Conservation (phyloP, 2,797 vertebrate species). For the Passerculus sandwichensis region DNA sequence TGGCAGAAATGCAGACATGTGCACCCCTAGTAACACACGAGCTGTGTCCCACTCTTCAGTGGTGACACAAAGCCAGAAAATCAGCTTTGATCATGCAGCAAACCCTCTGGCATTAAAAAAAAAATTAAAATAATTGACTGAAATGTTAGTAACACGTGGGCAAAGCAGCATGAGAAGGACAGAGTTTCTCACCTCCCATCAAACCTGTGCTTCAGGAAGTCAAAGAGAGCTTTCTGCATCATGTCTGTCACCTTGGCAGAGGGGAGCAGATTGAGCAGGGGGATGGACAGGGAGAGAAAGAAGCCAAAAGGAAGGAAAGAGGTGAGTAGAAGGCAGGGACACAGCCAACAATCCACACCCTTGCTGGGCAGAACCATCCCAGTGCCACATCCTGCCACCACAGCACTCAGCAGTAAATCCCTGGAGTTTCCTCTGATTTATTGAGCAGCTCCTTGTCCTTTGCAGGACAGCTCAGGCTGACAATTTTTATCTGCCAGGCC, state of each 20-base stretch:
- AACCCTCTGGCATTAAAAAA: no score
- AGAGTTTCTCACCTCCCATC: slow-evolving; percentile 93
- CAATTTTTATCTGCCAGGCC: background rate
- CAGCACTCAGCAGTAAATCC: background rate
- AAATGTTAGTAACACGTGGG: background rate
- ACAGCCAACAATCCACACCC: background rate
- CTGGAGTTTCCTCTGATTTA: background rate
- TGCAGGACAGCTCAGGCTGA: background rate
- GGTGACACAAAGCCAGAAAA: background rate
- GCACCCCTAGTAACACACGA: background rate
- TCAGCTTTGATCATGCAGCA: background rate
- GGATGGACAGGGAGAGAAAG: slow-evolving; percentile 62
- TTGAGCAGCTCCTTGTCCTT: background rate
- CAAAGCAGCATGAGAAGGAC: slow-evolving; percentile 61
- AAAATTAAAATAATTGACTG: background rate
- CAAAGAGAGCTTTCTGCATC: slow-evolving; percentile 99
- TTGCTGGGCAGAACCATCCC: background rate
- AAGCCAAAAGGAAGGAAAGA: slow-evolving; percentile 69
- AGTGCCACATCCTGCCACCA: background rate
- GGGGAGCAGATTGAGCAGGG: slow-evolving; percentile 67
- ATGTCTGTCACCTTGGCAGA: slow-evolving; percentile 95
- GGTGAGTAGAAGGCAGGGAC: slow-evolving; percentile 40
- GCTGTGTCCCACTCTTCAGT: background rate
- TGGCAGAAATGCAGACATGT: background rate
- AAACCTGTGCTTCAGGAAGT: slow-evolving; percentile 99